These are phyloP conservation scores for Platyrinchus mystaceus DNA, from an alignment of 2,797 vertebrate species.

Conservation along the genomic window DNA sequence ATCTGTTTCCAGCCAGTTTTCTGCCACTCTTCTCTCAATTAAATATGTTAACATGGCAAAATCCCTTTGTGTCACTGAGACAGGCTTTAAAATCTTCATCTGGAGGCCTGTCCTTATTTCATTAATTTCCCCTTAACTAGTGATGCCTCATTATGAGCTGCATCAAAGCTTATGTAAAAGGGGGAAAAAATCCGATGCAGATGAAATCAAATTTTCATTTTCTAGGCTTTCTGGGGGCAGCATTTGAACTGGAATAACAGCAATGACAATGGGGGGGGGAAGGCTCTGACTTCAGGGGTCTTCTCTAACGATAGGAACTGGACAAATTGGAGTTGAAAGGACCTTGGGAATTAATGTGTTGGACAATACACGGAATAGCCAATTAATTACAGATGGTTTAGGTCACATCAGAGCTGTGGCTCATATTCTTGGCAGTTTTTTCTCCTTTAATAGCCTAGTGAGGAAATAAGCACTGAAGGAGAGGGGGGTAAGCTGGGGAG, in stretches of 20 bases:
- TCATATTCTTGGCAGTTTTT: not conserved
- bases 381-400: conserved; percentile 34
- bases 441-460: not conserved
- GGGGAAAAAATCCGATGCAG: not conserved
- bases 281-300: not conserved
- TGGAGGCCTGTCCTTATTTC: conserved; percentile 29
- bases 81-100: not conserved
- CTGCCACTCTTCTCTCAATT: not conserved
- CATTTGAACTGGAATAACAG: not conserved
- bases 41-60: not conserved
- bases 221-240: not conserved
- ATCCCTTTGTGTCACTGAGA: not conserved
- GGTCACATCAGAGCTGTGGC: not conserved
- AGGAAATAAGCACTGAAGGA: not conserved
- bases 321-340: conserved; percentile 31
- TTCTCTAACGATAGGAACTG: not conserved
- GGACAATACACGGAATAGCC: not conserved
- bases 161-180: conserved; percentile 8
- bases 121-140: conserved; percentile 5
- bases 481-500: not conserved
- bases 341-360: not conserved
- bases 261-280: not conserved
- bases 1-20: not conserved
- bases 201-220: conserved; percentile 26
- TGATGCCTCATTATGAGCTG: conserved; percentile 6